phyloP scores from a whole-genome alignment of 2,888 invertebrate genomes.

The Microchrysa polita region DNA sequence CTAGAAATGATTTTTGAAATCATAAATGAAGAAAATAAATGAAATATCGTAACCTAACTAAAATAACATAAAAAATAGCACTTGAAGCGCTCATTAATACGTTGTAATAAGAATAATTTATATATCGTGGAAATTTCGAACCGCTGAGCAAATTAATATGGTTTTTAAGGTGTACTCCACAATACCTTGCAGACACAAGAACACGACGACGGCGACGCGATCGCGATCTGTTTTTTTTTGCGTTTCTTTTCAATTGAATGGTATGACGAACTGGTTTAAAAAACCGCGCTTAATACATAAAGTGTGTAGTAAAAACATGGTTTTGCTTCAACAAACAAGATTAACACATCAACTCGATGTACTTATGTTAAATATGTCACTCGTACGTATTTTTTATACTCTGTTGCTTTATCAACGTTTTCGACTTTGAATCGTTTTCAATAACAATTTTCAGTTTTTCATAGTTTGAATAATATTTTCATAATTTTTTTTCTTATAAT shows the following conservation, averaged over 20 bases:
- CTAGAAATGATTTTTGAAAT: not conserved
- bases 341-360: constrained; percentile 8
- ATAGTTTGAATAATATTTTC: constrained; percentile 31
- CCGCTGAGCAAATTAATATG: too few relatives aligned
- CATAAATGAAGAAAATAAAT: not conserved
- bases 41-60: not conserved
- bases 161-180: too few relatives aligned
- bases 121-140: too few relatives aligned
- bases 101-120: not conserved
- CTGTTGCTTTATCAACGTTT: constrained; percentile 13
- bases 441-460: constrained; percentile 28
- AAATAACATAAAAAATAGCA: not conserved
- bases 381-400: constrained; percentile 18
- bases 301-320: not conserved
- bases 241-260: too few relatives aligned
- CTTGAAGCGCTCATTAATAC: not conserved
- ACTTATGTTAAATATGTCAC: not conserved
- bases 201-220: too few relatives aligned
- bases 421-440: constrained; percentile 17
- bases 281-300: too few relatives aligned
- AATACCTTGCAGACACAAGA: too few relatives aligned
- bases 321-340: not conserved
- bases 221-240: too few relatives aligned
- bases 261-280: too few relatives aligned
- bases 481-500: constrained; percentile 24